Percentiles rank a stretch among this genome's conserved stretches.
Conservation (phyloP, 1,140 invertebrate species). For the Hylaeus volcanicus region DNA sequence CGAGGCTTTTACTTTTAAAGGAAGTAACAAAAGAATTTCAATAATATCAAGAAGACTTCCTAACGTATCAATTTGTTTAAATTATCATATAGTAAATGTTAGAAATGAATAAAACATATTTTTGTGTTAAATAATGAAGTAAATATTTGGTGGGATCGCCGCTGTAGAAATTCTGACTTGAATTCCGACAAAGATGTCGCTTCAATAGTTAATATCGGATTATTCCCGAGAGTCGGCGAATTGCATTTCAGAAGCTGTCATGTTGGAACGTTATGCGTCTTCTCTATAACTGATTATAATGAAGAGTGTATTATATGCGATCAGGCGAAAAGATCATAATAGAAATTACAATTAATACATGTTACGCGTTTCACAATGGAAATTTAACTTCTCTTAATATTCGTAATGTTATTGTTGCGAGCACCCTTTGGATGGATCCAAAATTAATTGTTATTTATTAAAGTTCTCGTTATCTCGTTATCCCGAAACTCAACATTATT, state of each 20-base stretch:
- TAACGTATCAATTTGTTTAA: too few species aligned
- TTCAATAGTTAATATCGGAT: slow-evolving; percentile 36
- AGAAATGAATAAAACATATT: too few species aligned
- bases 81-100: too few species aligned
- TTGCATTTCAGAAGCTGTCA: slow-evolving; percentile 30
- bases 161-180: background rate
- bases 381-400: too few species aligned
- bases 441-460: too few species aligned
- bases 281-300: slow-evolving; percentile 19
- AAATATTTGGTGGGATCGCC: background rate
- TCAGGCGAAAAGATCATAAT: background rate
- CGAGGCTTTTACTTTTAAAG: too few species aligned
- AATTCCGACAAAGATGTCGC: background rate
- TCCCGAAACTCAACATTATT: too few species aligned
- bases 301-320: background rate
- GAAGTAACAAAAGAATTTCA: too few species aligned
- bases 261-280: background rate
- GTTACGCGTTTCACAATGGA: background rate
- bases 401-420: too few species aligned
- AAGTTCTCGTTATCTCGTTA: too few species aligned
- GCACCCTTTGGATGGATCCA: too few species aligned
- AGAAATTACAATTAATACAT: background rate
- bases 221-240: slow-evolving; percentile 32
- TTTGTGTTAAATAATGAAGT: background rate
- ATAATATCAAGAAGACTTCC: too few species aligned